Conservation (phyloP, 2,797 vertebrate genomes). For the Melanotaenia pygmaea region DNA sequence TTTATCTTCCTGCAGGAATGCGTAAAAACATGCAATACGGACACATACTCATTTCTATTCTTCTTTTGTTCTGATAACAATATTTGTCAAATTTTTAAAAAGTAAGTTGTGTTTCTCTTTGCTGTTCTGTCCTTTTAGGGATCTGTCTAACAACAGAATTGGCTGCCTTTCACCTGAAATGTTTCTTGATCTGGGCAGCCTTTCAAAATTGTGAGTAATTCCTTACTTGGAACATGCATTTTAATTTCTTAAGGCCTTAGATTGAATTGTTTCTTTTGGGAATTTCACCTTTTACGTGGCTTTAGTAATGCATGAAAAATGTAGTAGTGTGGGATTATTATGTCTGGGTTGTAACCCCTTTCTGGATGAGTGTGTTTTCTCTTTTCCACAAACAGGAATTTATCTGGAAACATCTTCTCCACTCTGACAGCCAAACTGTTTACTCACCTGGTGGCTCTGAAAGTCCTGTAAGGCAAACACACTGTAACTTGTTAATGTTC, state of each 20-base stretch:
- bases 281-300: constrained; percentile 19
- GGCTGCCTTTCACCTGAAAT: constrained; percentile 91
- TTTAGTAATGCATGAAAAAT: constrained; percentile 5
- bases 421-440: constrained; percentile 88
- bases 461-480: constrained; percentile 86
- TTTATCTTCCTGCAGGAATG: constrained; percentile 16
- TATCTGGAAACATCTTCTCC: constrained; percentile 95
- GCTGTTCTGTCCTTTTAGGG: constrained; percentile 78
- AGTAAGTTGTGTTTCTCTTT: not conserved
- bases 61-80: not conserved
- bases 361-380: constrained; percentile 20
- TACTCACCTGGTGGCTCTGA: constrained; percentile 85
- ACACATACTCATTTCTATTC: constrained; percentile 6
- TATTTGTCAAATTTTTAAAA: constrained; percentile 6
- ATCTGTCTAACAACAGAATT: constrained; percentile 94
- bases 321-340: not conserved
- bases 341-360: constrained; percentile 19
- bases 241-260: constrained; percentile 21
- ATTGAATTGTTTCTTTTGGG: constrained; percentile 11
- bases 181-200: constrained; percentile 87
- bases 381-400: constrained; percentile 80
- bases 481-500: not conserved
- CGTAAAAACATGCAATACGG: constrained; percentile 15
- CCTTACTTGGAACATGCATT: constrained; percentile 49
- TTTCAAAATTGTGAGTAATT: constrained; percentile 91